Evolutionary conservation across 2,888 invertebrate species (phyloP), one percentile per base, ranked within the genome.

Genomic region (Quadroppia sp.): DNA sequence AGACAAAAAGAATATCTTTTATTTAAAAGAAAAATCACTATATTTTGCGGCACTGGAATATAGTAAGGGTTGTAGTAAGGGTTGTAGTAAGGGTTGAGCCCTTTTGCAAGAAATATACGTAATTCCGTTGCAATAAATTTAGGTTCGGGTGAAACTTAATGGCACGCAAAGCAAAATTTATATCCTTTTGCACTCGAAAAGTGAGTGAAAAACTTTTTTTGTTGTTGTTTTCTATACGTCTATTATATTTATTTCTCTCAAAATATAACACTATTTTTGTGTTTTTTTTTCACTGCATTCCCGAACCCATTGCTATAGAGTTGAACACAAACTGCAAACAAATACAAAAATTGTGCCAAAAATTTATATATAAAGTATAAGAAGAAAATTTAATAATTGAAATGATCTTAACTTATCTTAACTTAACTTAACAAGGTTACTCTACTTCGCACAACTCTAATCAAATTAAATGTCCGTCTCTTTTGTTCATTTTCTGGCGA

Each of bases 141-240:
- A 9, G 17, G n/a, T 61, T 61, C 32, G 61, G 13, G 61, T 61
- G 61, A 59, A n/a, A 59, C 61, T 32, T 61, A 61, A 61, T 61
- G 61, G 61, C 61, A 61, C 32, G 61, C 32, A 61, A 61, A 61
- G 61, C n/a, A 61, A 61, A 61, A 61, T 61, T 61, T 61, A 61
- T 61, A 61, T 61, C 61, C 53, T 61, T 28, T 61, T 28, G 30
- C 30, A n/a, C 20, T 61, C 13, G 30, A 61, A 32, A 61, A n/a
- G 25, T 32, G 30, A 30, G 9, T 1, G 17, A 3, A 61, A 61
- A 61, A 61, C 32, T 61, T 61, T 61, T n/a, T n/a, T n/a, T n/a
- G n/a, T n/a, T 61, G 13, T 17, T 61, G 17, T 61, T 61, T 61
- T n/a, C 13, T 61, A 53, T 53, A 53, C 4, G 25, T 25, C n/a